Conservation (phyloP, 2,888 invertebrate genomes). For the Exephanes ischioxanthus region DNA sequence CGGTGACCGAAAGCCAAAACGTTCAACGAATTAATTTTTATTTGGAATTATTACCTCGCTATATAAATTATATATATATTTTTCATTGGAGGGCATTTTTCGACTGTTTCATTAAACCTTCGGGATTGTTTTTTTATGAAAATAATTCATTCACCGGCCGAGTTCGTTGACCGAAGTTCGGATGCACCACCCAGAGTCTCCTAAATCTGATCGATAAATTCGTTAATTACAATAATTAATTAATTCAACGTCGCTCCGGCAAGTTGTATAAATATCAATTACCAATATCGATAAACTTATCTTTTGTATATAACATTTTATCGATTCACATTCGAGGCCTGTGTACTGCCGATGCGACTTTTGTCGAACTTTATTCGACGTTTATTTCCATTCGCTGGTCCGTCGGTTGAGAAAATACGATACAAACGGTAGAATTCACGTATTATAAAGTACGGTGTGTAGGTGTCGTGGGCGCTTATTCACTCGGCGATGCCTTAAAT, state of each 20-base stretch:
- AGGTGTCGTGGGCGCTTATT: slow-evolving; percentile 68
- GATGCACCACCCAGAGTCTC: too few species aligned
- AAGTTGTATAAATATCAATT: not conserved
- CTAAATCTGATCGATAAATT: not conserved
- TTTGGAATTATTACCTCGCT: not conserved
- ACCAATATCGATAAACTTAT: not conserved
- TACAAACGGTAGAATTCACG: slow-evolving; percentile 61
- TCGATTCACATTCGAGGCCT: slow-evolving; percentile 48
- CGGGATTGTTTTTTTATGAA: too few species aligned
- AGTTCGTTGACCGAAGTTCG: not conserved
- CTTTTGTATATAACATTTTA: slow-evolving; percentile 30
- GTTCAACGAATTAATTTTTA: not conserved
- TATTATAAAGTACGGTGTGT: slow-evolving; percentile 66
- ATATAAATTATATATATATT: too few species aligned
- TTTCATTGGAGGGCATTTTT: too few species aligned
- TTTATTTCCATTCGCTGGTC: slow-evolving; percentile 45
- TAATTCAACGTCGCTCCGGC: slow-evolving; percentile 17
- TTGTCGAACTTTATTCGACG: slow-evolving; percentile 30
- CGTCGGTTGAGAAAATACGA: slow-evolving; percentile 53
- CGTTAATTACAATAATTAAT: slow-evolving; percentile 9
- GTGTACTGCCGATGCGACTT: slow-evolving; percentile 1
- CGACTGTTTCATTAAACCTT: too few species aligned
- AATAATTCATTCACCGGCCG: too few species aligned
- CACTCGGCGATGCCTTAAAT: slow-evolving; percentile 69
- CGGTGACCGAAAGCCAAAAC: not conserved